A percentile compares a stretch with the other conserved stretches of the same genome.
These are phyloP conservation scores for Drosophila maculinotata DNA, from an alignment of 2,888 invertebrate genomes.

Conservation along the genomic window DNA sequence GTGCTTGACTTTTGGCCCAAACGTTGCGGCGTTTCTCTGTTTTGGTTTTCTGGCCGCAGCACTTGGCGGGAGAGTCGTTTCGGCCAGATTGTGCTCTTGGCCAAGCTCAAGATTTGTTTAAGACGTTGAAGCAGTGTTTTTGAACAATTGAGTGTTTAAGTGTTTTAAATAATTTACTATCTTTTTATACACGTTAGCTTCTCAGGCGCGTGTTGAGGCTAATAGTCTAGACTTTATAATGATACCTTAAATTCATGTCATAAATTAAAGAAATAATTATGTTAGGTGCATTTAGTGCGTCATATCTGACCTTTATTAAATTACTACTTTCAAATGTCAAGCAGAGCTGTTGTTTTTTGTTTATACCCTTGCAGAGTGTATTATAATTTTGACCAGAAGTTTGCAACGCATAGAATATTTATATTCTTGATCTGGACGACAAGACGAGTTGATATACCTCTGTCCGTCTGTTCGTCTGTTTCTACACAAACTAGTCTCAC, in stretches of 20 bases:
- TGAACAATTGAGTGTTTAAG: constrained; percentile 18
- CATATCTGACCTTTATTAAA: no score
- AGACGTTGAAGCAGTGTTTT: constrained; percentile 16
- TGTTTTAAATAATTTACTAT: constrained; percentile 29
- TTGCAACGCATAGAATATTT: no score
- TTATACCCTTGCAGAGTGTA: no score
- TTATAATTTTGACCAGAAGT: no score
- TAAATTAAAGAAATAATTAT: constrained; percentile 20
- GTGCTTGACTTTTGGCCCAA: constrained; percentile 55
- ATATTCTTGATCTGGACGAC: no score
- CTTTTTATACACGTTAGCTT: constrained; percentile 2
- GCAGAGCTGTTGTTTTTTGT: neutral
- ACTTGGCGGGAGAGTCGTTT: constrained; percentile 18
- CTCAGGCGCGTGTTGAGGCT: constrained; percentile 9
- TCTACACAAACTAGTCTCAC: no score
- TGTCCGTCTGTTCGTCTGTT: no score
- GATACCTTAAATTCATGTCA: constrained; percentile 1
- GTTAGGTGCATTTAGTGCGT: constrained; percentile 1
- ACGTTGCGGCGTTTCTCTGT: constrained; percentile 64
- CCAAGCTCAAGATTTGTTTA: constrained; percentile 21
- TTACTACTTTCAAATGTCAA: neutral
- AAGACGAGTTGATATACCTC: no score
- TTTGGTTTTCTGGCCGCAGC: constrained; percentile 60
- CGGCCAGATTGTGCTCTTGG: constrained; percentile 19
- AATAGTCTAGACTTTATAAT: constrained; percentile 6